Percentiles rank a stretch among this genome's conserved stretches.
phyloP scores from a whole-genome alignment of 2,113 vertebrate species.

The Alligator mississippiensis region DNA sequence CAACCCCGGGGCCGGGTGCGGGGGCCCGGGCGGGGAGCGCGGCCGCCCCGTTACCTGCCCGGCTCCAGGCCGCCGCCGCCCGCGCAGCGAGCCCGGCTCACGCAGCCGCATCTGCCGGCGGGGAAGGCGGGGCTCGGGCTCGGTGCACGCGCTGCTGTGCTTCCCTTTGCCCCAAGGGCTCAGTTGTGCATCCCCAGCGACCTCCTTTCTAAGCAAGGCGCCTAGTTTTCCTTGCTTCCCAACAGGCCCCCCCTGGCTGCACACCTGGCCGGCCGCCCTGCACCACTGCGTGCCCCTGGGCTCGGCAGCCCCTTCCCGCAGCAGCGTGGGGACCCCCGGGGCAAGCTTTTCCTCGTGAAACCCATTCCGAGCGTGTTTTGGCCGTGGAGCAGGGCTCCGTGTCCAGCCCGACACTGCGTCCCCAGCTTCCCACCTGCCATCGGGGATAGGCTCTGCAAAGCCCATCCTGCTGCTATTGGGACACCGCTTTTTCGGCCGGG shows the following conservation, averaged over 20 bases:
- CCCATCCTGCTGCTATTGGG: no score
- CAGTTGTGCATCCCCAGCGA: no score
- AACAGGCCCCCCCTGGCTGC: not conserved
- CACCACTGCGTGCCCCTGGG: no score
- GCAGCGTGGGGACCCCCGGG: no score
- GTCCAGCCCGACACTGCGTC: not conserved
- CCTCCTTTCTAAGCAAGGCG: no score
- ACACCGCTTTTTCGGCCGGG: no score
- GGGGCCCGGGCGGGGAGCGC: conserved; percentile 54
- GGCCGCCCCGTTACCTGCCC: not conserved
- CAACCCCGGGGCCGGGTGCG: not conserved
- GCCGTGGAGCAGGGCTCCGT: not conserved
- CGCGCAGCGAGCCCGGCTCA: not conserved
- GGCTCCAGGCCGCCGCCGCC: not conserved
- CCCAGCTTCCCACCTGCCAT: no score
- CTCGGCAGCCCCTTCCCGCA: no score
- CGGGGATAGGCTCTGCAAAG: not conserved
- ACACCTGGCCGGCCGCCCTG: no score
- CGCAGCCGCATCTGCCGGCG: not conserved
- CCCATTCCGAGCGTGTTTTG: not conserved
- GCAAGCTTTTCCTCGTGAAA: not conserved
- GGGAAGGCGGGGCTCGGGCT: conserved; percentile 54
- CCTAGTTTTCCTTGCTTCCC: not conserved
- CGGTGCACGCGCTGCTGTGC: not conserved
- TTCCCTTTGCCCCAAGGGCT: no score